These are phyloP conservation scores for Andinoacara biseriatus DNA, from an alignment of 2,113 vertebrate species.

Conservation along the genomic window DNA sequence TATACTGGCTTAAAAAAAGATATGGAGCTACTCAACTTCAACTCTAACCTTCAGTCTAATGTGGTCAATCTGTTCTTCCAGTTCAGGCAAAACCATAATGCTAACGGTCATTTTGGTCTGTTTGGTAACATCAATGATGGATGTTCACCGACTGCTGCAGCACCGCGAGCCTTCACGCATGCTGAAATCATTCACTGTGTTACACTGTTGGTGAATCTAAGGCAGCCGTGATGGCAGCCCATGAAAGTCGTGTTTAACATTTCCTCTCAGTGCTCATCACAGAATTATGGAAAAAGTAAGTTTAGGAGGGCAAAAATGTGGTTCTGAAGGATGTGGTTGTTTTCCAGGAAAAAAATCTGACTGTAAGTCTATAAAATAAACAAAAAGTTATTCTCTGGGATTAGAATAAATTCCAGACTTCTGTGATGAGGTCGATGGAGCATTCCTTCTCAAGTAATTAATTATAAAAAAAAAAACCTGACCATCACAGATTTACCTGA, in stretches of 20 bases:
- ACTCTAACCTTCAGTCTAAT: too few species aligned
- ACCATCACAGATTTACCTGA: background rate
- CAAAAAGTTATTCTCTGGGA: too few species aligned
- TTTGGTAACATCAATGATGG: constrained; percentile 5
- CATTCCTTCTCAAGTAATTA: too few species aligned
- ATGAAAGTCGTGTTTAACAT: background rate
- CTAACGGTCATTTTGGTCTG: background rate
- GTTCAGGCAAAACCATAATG: background rate
- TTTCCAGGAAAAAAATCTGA: background rate
- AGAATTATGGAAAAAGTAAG: background rate
- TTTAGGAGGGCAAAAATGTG: background rate
- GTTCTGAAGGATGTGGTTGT: background rate
- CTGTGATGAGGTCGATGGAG: background rate
- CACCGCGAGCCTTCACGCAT: constrained; percentile 1
- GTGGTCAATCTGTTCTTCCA: background rate
- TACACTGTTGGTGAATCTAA: background rate
- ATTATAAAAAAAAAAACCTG: background rate
- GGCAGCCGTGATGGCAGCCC: background rate
- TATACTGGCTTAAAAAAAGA: background rate
- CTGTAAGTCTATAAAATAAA: too few species aligned
- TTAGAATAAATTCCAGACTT: background rate
- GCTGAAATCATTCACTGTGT: background rate
- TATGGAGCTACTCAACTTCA: background rate
- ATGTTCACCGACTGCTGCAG: constrained; percentile 54
- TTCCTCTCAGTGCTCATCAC: background rate